phyloP scores from a whole-genome alignment of 2,113 vertebrate genomes.

The Lycocorax pyrrhopterus region DNA sequence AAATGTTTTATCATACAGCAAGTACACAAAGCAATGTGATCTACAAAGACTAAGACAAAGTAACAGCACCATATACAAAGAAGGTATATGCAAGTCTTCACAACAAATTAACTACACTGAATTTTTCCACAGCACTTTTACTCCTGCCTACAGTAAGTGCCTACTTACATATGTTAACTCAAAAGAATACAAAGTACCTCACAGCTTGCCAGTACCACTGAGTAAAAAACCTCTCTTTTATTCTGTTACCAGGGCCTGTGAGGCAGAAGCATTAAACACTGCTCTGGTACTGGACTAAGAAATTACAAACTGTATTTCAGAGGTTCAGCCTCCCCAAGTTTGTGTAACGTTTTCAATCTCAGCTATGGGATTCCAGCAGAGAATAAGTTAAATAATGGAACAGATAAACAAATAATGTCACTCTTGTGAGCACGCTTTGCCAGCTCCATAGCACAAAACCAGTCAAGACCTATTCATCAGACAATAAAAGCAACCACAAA shows the following conservation, averaged over 20 bases:
- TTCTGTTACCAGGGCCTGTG: neutral
- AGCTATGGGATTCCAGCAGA: slow-evolving; percentile 63
- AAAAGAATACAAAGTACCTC: neutral
- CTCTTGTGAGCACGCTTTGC: neutral
- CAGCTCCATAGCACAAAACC: neutral
- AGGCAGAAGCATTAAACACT: neutral
- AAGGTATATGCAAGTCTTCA: neutral
- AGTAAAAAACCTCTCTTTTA: neutral
- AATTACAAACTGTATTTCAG: neutral
- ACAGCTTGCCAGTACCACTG: neutral
- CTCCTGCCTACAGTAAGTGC: neutral
- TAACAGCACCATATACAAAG: neutral
- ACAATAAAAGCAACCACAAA: neutral
- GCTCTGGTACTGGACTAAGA: neutral
- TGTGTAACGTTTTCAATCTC: neutral
- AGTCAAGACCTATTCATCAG: neutral
- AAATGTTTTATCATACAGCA: neutral
- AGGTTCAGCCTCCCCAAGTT: neutral
- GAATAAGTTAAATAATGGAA: neutral
- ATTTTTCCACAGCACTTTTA: neutral
- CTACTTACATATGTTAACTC: fast-evolving
- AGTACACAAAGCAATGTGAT: neutral
- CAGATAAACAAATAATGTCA: neutral
- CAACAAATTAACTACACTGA: fast-evolving
- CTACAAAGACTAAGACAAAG: neutral